These are phyloP conservation scores for Ooceraea biroi DNA, from an alignment of 1,140 invertebrate genomes.

Conservation along the genomic window DNA sequence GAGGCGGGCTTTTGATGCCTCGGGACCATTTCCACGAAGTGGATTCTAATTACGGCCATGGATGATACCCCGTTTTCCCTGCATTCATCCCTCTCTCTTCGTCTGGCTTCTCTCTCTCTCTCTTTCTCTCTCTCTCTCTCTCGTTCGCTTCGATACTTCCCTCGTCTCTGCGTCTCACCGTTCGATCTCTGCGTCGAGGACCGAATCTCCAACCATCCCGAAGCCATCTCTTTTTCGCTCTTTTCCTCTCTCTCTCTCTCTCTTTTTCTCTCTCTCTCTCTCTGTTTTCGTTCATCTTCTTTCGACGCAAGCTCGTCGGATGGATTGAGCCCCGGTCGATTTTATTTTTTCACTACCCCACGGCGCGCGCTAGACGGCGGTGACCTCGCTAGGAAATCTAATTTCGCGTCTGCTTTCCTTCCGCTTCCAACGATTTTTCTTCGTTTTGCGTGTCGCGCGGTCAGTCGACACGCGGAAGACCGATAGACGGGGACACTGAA, in stretches of 20 bases:
- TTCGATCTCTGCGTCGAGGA: conserved; percentile 36
- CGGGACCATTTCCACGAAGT: conserved; percentile 74
- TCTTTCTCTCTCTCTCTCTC: conserved; percentile 10
- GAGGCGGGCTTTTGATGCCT: conserved; percentile 60
- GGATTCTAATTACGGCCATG: conserved; percentile 77
- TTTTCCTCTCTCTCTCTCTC: conserved; percentile 4
- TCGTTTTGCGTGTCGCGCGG: conserved; percentile 55
- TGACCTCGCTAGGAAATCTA: conserved; percentile 71
- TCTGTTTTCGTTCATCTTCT: conserved; percentile 32
- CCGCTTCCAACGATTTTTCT: conserved; percentile 58
- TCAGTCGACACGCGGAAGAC: conserved; percentile 45
- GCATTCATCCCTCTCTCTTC: conserved; percentile 37
- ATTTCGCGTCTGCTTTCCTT: conserved; percentile 66
- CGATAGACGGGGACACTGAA: conserved; percentile 45
- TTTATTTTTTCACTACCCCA: conserved; percentile 7
- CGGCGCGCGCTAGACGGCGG: not conserved
- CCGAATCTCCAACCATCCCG: conserved; percentile 39
- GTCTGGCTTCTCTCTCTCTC: conserved; percentile 30
- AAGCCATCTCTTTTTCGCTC: conserved; percentile 7
- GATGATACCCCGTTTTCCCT: conserved; percentile 71
- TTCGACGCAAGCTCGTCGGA: conserved; percentile 26
- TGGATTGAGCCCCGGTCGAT: conserved; percentile 47
- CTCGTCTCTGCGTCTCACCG: no score
- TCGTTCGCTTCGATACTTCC: not conserved
- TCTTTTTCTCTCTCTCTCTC: conserved; percentile 8